phyloP scores from a whole-genome alignment of 1,140 invertebrate genomes.

The Aphidius gifuensis region DNA sequence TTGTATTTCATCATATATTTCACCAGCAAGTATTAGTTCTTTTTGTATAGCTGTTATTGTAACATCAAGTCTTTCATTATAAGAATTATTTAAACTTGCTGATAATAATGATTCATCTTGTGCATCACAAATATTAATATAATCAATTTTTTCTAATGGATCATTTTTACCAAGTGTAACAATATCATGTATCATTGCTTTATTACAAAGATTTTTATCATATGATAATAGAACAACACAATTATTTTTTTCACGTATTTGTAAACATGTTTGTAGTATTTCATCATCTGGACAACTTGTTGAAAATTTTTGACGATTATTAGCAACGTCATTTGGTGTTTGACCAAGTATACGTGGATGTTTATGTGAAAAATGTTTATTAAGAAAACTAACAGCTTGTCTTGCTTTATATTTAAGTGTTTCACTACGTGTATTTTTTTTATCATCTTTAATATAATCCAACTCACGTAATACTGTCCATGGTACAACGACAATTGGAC shows the following conservation, averaged over 20 bases:
- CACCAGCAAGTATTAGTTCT: constrained; percentile 35
- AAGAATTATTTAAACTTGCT: constrained; percentile 3
- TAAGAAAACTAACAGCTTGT: constrained; percentile 43
- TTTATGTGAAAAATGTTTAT: constrained; percentile 42
- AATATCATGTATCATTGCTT: constrained; percentile 47
- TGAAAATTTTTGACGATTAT: constrained; percentile 41
- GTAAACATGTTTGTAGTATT: constrained; percentile 50
- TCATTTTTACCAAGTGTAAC: constrained; percentile 35
- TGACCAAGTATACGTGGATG: constrained; percentile 49
- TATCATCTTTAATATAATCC: constrained; percentile 47
- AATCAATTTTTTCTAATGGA: constrained; percentile 43
- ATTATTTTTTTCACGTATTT: constrained; percentile 36
- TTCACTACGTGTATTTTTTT: constrained; percentile 31
- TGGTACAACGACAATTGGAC: constrained; percentile 45
- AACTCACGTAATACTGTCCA: constrained; percentile 53
- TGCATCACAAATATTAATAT: constrained; percentile 22
- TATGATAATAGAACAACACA: constrained; percentile 47
- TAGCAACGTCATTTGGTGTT: constrained; percentile 38
- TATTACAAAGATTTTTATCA: constrained; percentile 51
- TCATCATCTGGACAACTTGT: constrained; percentile 48
- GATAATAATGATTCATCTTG: constrained; percentile 15
- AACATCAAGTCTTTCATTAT: background rate
- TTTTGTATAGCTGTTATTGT: constrained; percentile 14
- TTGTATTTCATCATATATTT: constrained; percentile 39
- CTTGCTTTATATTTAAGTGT: constrained; percentile 36